These are phyloP conservation scores for Hypanus sabinus DNA, from an alignment of 2,113 vertebrate genomes.

Conservation along the genomic window DNA sequence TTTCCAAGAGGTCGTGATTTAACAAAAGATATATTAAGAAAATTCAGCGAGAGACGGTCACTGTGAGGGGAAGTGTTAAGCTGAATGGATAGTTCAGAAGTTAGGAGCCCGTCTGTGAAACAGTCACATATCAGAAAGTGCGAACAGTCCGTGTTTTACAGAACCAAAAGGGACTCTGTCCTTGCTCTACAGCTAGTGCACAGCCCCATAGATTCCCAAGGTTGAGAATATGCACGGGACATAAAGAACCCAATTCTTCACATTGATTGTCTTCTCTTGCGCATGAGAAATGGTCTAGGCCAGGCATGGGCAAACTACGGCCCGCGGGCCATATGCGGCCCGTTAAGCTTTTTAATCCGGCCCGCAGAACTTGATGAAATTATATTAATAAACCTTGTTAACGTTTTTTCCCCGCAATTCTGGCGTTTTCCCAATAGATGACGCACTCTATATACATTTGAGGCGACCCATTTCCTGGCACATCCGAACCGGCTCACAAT, in stretches of 20 bases:
- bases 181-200: not conserved
- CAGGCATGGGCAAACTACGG: no score
- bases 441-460: no score
- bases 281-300: not conserved
- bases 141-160: not conserved
- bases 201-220: not conserved
- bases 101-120: not conserved
- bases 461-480: no score
- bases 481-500: no score
- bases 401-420: no score
- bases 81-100: not conserved
- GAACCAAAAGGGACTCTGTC: not conserved
- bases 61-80: not conserved
- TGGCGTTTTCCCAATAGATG: no score
- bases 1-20: not conserved
- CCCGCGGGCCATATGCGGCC: no score
- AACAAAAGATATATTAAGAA: constrained; percentile 15
- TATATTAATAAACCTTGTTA: no score
- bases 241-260: not conserved
- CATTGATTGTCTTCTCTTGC: not conserved
- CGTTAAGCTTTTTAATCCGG: no score
- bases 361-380: no score
- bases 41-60: not conserved
- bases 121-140: not conserved
- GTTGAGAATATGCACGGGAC: not conserved